phyloP scores from a whole-genome alignment of 2,888 invertebrate genomes.

The Torymus tubicola region DNA sequence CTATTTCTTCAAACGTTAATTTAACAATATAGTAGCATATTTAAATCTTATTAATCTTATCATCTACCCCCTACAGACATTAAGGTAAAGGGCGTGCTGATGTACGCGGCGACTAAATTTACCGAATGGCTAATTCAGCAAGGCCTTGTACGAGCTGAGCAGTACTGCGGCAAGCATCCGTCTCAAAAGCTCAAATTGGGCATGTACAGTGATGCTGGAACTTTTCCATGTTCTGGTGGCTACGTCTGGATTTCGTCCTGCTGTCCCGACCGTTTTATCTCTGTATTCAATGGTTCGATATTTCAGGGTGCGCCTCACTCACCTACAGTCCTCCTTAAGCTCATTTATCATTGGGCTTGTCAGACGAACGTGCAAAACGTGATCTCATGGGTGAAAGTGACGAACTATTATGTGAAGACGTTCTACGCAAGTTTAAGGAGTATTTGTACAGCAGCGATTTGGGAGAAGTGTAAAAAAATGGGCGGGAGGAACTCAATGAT shows the following conservation, averaged over 20 bases:
- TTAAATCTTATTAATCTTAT: constrained; percentile 44
- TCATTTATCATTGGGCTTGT: constrained; percentile 94
- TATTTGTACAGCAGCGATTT: constrained; percentile 87
- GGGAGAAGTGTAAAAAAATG: constrained; percentile 85
- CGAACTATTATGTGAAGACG: constrained; percentile 83
- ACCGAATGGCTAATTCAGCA: constrained; percentile 94
- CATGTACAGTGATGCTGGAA: constrained; percentile 90
- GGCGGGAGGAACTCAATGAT: constrained; percentile 80
- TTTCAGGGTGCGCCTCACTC: constrained; percentile 92
- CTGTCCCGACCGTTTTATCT: constrained; percentile 90
- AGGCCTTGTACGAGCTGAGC: constrained; percentile 88
- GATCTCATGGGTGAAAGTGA: constrained; percentile 91
- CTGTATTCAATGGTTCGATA: constrained; percentile 91
- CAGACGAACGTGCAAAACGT: constrained; percentile 94
- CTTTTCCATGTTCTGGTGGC: constrained; percentile 92
- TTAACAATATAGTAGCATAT: constrained; percentile 9
- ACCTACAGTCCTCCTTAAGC: constrained; percentile 88
- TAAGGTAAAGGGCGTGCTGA: constrained; percentile 89
- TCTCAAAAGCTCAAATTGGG: constrained; percentile 85
- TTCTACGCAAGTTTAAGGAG: constrained; percentile 86
- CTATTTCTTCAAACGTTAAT: neutral
- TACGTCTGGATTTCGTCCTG: constrained; percentile 95
- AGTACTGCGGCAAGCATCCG: constrained; percentile 84
- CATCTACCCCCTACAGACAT: constrained; percentile 78
- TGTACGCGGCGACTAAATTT: constrained; percentile 89